Evolutionary conservation across 2,113 vertebrate species (phyloP).

Genomic region (Trogon melanurus): DNA sequence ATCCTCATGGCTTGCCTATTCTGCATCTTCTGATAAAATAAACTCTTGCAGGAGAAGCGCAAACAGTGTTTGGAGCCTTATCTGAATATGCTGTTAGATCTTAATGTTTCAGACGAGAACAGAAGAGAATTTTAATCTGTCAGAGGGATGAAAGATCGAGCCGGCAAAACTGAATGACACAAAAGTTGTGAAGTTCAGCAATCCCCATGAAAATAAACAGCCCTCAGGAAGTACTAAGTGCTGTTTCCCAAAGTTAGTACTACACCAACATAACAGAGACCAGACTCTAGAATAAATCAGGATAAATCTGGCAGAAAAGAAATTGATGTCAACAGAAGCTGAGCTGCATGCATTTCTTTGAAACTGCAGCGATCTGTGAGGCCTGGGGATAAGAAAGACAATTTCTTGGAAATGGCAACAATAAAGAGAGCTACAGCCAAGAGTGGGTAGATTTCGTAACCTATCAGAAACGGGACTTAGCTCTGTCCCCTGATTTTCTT

Average conservation of each 20-base stretch:
- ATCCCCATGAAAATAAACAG: not conserved
- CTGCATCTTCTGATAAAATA: not conserved
- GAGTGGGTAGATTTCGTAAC: not conserved
- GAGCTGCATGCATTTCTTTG: not conserved
- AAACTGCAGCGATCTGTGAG: not conserved
- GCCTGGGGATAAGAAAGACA: not conserved
- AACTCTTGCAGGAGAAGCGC: not conserved
- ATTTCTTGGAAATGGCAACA: not conserved
- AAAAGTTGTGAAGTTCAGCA: not conserved
- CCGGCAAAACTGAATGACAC: not conserved
- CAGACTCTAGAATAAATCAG: not conserved
- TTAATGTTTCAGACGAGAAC: not conserved
- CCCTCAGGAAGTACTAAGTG: not conserved
- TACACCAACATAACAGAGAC: not conserved
- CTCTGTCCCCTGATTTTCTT: not conserved
- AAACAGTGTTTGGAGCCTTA: not conserved
- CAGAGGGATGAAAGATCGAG: not conserved
- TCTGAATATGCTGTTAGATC: not conserved
- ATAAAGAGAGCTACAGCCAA: not conserved
- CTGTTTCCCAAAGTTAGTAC: not conserved
- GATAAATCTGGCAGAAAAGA: not conserved
- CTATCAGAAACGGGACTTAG: not conserved
- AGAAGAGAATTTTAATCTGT: not conserved
- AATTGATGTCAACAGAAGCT: not conserved
- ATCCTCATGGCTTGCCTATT: accelerated